These are phyloP conservation scores for Megalonaias nervosa DNA, from an alignment of 1,140 invertebrate genomes.

Conservation along the genomic window DNA sequence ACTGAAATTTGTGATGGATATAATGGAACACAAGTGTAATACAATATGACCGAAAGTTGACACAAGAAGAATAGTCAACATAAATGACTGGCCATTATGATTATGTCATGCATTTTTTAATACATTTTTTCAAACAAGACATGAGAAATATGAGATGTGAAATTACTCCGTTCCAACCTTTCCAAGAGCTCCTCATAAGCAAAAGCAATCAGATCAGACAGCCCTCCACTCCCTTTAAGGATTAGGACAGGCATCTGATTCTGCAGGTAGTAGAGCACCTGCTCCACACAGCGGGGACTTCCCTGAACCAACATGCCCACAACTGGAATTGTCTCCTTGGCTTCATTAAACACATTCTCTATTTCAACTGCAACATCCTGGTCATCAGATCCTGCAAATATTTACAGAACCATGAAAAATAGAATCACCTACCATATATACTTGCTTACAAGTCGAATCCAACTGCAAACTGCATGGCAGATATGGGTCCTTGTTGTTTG, in stretches of 20 bases:
- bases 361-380: slow-evolving; percentile 1
- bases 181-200: slow-evolving; percentile 69
- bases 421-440: too few species aligned
- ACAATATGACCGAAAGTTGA: too few species aligned
- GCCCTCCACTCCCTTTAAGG: slow-evolving; percentile 69
- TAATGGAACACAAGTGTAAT: too few species aligned
- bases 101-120: neutral
- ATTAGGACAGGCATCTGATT: slow-evolving; percentile 71
- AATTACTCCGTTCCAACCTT: slow-evolving; percentile 51
- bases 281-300: slow-evolving; percentile 65
- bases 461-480: too few species aligned
- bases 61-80: neutral
- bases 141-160: neutral
- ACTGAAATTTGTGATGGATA: too few species aligned
- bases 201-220: slow-evolving; percentile 71
- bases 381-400: slow-evolving; percentile 31
- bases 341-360: slow-evolving; percentile 1
- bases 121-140: neutral
- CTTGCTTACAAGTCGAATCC: too few species aligned
- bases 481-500: too few species aligned
- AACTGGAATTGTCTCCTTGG: slow-evolving; percentile 60
- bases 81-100: neutral
- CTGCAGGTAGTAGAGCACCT: slow-evolving; percentile 68
- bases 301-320: slow-evolving; percentile 72
- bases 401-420: neutral